phyloP scores from a whole-genome alignment of 2,113 vertebrate species.

The Epinephelus fuscoguttatus region DNA sequence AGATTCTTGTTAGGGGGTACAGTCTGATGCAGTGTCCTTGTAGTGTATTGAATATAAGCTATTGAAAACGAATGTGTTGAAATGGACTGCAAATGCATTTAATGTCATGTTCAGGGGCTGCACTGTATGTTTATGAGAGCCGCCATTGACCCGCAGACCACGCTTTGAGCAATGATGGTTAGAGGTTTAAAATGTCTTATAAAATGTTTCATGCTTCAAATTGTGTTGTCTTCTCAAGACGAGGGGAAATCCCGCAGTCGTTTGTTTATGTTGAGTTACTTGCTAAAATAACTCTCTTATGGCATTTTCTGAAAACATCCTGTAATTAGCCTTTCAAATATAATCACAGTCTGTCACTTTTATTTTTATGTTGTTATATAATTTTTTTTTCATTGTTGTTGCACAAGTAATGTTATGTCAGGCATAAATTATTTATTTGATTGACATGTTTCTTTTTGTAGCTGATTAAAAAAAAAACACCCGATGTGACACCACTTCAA shows the following conservation, averaged over 20 bases:
- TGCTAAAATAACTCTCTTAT: background rate
- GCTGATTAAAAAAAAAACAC: background rate
- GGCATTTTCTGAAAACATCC: background rate
- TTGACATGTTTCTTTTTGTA: background rate
- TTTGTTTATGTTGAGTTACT: background rate
- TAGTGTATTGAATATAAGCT: too few relatives aligned
- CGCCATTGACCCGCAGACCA: too few relatives aligned
- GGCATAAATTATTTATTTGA: background rate
- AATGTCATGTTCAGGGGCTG: too few relatives aligned
- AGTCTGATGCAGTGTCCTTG: too few relatives aligned
- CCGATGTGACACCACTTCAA: background rate
- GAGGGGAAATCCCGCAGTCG: background rate
- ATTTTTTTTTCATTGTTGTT: background rate
- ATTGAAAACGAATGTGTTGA: too few relatives aligned
- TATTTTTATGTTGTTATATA: background rate
- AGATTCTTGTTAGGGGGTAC: too few relatives aligned
- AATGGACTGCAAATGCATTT: too few relatives aligned
- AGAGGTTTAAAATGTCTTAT: background rate
- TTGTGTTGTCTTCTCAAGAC: background rate
- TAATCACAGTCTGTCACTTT: background rate
- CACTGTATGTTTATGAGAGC: too few relatives aligned
- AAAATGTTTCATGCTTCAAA: slow-evolving; percentile 4
- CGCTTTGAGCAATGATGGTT: too few relatives aligned
- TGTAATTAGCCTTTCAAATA: slow-evolving; percentile 10
- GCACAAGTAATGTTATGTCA: background rate